Conservation (phyloP, 2,888 invertebrate species). For the Neoaliturus tenellus region DNA sequence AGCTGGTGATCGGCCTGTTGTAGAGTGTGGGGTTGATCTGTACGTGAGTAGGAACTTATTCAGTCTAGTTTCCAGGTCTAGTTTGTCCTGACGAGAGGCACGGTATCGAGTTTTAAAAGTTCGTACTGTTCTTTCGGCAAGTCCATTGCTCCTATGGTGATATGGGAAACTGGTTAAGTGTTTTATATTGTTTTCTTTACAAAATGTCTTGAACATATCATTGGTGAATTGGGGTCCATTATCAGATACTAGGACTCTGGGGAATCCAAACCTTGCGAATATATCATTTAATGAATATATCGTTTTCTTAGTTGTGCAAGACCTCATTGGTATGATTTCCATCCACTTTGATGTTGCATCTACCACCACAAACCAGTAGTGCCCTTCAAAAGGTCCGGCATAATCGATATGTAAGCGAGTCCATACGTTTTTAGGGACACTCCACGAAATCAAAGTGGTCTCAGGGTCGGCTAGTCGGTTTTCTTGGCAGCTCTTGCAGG, state of each 20-base stretch:
- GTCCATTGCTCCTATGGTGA: conserved; percentile 65
- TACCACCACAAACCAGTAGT: conserved; percentile 65
- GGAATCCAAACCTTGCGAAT: conserved; percentile 61
- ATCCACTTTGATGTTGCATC: conserved; percentile 66
- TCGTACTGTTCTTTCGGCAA: conserved; percentile 66
- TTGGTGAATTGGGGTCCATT: conserved; percentile 62
- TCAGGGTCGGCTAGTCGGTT: conserved; percentile 60
- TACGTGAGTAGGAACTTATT: conserved; percentile 56
- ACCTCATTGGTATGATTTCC: conserved; percentile 62
- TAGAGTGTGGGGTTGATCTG: conserved; percentile 57
- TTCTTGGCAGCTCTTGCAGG: conserved; percentile 59
- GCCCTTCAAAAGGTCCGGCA: conserved; percentile 61
- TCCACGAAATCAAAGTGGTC: conserved; percentile 62
- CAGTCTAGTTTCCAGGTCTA: conserved; percentile 57
- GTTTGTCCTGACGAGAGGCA: conserved; percentile 40
- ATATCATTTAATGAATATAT: conserved; percentile 58
- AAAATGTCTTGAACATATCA: conserved; percentile 58
- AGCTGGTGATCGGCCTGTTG: conserved; percentile 64
- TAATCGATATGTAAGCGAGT: conserved; percentile 65
- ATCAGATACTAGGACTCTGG: conserved; percentile 60
- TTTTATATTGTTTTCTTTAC: conserved; percentile 57
- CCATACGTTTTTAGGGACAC: conserved; percentile 63
- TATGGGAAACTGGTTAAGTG: conserved; percentile 61
- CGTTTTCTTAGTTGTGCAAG: conserved; percentile 59
- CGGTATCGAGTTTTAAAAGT: conserved; percentile 62